Conservation (phyloP, 1,140 invertebrate species). For the Chymomyza costata region DNA sequence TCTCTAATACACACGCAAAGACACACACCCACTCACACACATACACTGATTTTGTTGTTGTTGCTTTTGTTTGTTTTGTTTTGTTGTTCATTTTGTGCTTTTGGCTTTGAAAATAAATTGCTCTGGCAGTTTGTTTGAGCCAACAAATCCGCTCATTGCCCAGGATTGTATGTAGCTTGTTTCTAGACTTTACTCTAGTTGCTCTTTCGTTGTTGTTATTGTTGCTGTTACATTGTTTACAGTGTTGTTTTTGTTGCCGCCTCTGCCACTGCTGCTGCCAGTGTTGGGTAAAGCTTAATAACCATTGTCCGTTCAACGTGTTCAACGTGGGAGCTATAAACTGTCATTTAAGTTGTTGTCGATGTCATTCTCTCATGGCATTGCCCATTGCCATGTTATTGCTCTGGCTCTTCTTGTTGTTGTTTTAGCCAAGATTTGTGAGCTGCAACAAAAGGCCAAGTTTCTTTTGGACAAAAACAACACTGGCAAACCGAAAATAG, state of each 20-base stretch:
- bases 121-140: slow-evolving; percentile 59
- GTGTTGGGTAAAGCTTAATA: slow-evolving; percentile 46
- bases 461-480: too few species aligned
- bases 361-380: slow-evolving; percentile 57
- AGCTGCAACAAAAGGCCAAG: slow-evolving; percentile 49
- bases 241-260: slow-evolving; percentile 12
- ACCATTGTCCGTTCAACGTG: slow-evolving; percentile 56
- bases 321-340: slow-evolving; percentile 69
- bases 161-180: too few species aligned
- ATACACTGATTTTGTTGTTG: slow-evolving; percentile 11
- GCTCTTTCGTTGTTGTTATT: slow-evolving; percentile 13
- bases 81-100: slow-evolving; percentile 55
- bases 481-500: slow-evolving; percentile 49
- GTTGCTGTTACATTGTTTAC: background rate
- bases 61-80: slow-evolving; percentile 18
- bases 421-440: slow-evolving; percentile 63
- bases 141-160: slow-evolving; percentile 69
- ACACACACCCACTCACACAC: slow-evolving; percentile 7
- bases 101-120: slow-evolving; percentile 64
- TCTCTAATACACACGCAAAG: slow-evolving; percentile 28
- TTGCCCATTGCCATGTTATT: slow-evolving; percentile 13
- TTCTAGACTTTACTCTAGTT: slow-evolving; percentile 37
- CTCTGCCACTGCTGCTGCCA: slow-evolving; percentile 7
- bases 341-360: slow-evolving; percentile 72
- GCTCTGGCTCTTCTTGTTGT: slow-evolving; percentile 29